phyloP scores from a whole-genome alignment of 2,888 invertebrate genomes.

The Melanostoma mellinum region DNA sequence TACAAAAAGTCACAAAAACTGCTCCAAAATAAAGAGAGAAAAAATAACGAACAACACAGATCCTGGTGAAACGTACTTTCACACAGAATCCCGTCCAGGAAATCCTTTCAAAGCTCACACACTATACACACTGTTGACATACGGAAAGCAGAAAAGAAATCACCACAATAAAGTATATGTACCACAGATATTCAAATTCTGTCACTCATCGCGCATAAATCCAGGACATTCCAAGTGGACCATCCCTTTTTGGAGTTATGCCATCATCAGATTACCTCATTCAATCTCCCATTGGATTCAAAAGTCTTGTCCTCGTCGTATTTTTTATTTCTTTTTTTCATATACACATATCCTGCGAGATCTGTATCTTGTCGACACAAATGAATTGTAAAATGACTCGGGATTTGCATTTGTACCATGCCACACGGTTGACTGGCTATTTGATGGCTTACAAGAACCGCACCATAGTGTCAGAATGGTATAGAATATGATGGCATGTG shows the following conservation, averaged over 20 bases:
- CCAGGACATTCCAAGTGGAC: conserved; percentile 67
- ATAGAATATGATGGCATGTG: conserved; percentile 8
- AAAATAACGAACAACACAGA: conserved; percentile 11
- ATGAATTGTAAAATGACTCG: conserved; percentile 71
- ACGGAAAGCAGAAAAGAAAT: conserved; percentile 35
- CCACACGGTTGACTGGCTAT: conserved; percentile 64
- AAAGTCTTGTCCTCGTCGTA: conserved; percentile 27
- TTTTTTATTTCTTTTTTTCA: conserved; percentile 33
- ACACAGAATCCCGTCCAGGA: conserved; percentile 55
- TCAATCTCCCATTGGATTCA: conserved; percentile 57
- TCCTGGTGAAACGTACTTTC: conserved; percentile 24
- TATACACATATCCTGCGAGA: conserved; percentile 57
- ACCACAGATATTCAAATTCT: conserved; percentile 66
- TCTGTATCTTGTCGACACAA: conserved; percentile 67
- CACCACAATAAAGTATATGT: not conserved
- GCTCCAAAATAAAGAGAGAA: not conserved
- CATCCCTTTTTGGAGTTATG: conserved; percentile 62
- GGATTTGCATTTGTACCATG: conserved; percentile 64
- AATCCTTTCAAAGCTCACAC: conserved; percentile 54
- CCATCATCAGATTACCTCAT: conserved; percentile 58
- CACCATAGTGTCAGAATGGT: conserved; percentile 27
- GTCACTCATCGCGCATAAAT: conserved; percentile 72
- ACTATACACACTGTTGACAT: conserved; percentile 24
- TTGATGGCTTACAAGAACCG: conserved; percentile 53
- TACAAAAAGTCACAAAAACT: not conserved